Evolutionary conservation across 2,888 invertebrate species (phyloP).

Genomic region (Erebia ligea): DNA sequence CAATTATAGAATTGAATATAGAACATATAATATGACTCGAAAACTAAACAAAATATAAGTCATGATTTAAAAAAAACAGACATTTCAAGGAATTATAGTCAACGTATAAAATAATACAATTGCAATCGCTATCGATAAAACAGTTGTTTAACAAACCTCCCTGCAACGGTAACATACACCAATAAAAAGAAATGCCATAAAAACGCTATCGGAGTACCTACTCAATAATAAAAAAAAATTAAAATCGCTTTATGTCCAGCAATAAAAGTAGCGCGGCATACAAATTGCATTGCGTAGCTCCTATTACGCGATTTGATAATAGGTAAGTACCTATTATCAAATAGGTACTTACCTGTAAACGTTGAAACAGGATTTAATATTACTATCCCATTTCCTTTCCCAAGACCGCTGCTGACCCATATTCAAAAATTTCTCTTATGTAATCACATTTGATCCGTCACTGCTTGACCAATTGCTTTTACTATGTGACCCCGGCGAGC

Average conservation of each 20-base stretch:
- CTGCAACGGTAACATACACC: slow-evolving; percentile 7
- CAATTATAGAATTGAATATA: no score
- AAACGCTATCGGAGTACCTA: slow-evolving; percentile 12
- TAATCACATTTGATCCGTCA: slow-evolving; percentile 65
- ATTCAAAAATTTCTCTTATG: slow-evolving; percentile 62
- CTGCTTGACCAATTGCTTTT: slow-evolving; percentile 78
- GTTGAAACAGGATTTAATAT: slow-evolving; percentile 1
- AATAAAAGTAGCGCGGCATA: slow-evolving; percentile 28
- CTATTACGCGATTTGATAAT: slow-evolving; percentile 32
- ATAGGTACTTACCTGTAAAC: no score
- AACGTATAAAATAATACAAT: neutral
- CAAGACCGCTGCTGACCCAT: slow-evolving; percentile 72
- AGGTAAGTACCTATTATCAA: no score
- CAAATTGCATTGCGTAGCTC: slow-evolving; percentile 35
- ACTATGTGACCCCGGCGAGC: slow-evolving; percentile 64
- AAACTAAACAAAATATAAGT: no score
- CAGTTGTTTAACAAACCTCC: neutral
- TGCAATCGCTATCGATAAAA: slow-evolving; percentile 4
- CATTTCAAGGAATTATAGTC: neutral
- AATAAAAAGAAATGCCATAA: slow-evolving; percentile 16
- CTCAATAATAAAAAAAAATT: slow-evolving; percentile 2
- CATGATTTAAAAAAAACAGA: neutral
- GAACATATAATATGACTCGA: no score
- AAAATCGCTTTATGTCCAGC: slow-evolving; percentile 29
- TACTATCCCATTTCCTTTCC: slow-evolving; percentile 63